A percentile compares a stretch with the other conserved stretches of the same genome.
Evolutionary conservation across 1,140 invertebrate species (phyloP).

Genomic region (Cotesia vestalis): DNA sequence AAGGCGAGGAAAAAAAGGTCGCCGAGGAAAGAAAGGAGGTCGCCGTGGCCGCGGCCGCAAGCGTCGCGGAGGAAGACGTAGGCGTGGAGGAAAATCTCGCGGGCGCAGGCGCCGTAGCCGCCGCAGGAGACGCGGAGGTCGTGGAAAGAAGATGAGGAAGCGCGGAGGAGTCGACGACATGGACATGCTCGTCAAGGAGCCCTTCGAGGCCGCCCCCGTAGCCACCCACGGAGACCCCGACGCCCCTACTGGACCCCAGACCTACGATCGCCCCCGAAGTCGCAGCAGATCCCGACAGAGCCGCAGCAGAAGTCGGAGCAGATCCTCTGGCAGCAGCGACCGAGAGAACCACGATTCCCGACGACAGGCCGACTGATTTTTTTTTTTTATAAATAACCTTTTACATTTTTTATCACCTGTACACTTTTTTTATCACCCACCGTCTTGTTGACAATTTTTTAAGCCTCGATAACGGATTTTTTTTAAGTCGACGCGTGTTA

Average conservation of each 20-base stretch:
- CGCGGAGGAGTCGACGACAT: slow-evolving; percentile 32
- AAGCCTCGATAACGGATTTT: slow-evolving; percentile 13
- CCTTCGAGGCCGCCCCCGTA: slow-evolving; percentile 31
- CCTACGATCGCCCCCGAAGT: slow-evolving; percentile 39
- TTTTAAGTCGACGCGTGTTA: slow-evolving; percentile 23
- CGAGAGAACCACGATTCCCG: slow-evolving; percentile 39
- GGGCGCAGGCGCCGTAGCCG: slow-evolving; percentile 30
- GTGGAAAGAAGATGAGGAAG: slow-evolving; percentile 22
- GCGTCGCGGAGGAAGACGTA: slow-evolving; percentile 35
- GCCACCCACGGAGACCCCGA: neutral
- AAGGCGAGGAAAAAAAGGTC: slow-evolving; percentile 4
- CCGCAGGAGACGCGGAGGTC: slow-evolving; percentile 21
- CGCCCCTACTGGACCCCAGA: slow-evolving; percentile 14
- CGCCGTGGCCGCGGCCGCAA: slow-evolving; percentile 30
- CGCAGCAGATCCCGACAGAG: slow-evolving; percentile 34
- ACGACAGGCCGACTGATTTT: slow-evolving; percentile 31
- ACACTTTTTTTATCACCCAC: slow-evolving; percentile 15
- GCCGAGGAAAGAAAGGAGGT: slow-evolving; percentile 26
- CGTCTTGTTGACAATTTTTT: slow-evolving; percentile 21
- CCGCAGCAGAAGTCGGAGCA: slow-evolving; percentile 41
- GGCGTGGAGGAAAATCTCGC: slow-evolving; percentile 27
- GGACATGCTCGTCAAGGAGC: slow-evolving; percentile 32
- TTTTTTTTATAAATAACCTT: slow-evolving; percentile 14
- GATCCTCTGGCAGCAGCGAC: slow-evolving; percentile 48
- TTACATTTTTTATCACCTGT: slow-evolving; percentile 23